These are phyloP conservation scores for Fregata magnificens DNA, from an alignment of 2,113 vertebrate species.

Conservation along the genomic window DNA sequence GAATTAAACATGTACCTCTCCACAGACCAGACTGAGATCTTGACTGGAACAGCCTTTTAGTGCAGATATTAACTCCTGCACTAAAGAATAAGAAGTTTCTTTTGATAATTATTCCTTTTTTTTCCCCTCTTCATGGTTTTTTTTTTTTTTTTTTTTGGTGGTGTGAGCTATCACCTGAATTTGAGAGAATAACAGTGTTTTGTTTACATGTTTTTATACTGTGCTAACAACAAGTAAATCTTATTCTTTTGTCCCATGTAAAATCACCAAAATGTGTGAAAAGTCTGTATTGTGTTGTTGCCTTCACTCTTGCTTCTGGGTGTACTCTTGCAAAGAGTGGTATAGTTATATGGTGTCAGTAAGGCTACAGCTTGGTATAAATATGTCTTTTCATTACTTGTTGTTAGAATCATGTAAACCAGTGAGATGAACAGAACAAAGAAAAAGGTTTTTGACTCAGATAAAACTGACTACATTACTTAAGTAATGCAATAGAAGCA, in stretches of 20 bases:
- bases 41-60: background rate
- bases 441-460: background rate
- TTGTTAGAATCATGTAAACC: background rate
- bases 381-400: background rate
- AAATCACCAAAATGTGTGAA: background rate
- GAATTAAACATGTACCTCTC: background rate
- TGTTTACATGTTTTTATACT: background rate
- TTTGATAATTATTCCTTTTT: background rate
- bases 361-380: background rate
- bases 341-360: background rate
- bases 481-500: background rate
- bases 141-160: background rate
- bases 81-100: background rate
- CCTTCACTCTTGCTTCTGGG: background rate
- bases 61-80: background rate
- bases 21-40: background rate
- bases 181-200: background rate
- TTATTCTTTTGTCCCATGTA: background rate
- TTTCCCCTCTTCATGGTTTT: background rate
- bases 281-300: background rate
- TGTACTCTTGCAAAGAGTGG: background rate
- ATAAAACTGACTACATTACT: background rate
- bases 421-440: background rate
- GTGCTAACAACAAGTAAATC: background rate
- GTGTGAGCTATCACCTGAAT: background rate